A percentile compares a stretch with the other conserved stretches of the same genome.
These are phyloP conservation scores for Gambusia holbrooki DNA, from an alignment of 2,113 vertebrate genomes.

Conservation along the genomic window DNA sequence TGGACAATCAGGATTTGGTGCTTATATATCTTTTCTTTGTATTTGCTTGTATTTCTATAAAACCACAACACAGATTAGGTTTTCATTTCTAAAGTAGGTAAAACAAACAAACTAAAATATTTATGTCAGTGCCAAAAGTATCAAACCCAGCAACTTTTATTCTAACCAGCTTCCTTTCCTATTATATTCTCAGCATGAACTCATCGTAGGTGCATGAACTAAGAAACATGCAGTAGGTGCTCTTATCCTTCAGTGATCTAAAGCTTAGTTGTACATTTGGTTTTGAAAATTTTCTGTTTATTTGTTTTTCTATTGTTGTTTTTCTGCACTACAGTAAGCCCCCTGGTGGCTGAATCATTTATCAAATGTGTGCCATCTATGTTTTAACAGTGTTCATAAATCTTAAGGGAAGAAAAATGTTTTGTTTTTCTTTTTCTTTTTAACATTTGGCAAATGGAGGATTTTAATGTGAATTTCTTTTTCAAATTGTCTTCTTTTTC, in stretches of 20 bases:
- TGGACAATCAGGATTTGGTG: not conserved
- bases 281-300: constrained; percentile 7
- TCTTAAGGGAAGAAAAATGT: not conserved
- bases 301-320: constrained; percentile 45
- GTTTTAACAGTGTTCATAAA: not conserved
- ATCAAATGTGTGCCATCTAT: constrained; percentile 1
- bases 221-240: constrained; percentile 22
- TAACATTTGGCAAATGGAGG: not conserved
- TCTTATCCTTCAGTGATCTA: constrained; percentile 18
- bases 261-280: constrained; percentile 9
- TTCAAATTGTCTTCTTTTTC: not conserved
- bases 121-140: constrained; percentile 36
- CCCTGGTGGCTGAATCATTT: constrained; percentile 59
- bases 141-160: constrained; percentile 15
- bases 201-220: constrained; percentile 54
- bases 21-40: not conserved
- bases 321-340: constrained; percentile 50
- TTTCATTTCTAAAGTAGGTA: not conserved
- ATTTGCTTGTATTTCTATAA: not conserved
- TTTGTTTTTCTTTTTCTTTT: not conserved
- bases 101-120: constrained; percentile 3
- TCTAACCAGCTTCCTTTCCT: constrained; percentile 18
- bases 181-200: constrained; percentile 50
- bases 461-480: constrained; percentile 39
- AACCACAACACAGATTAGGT: constrained; percentile 1